phyloP scores from a whole-genome alignment of 64 coral and sea anemone genomes.

The Montipora cactus region DNA sequence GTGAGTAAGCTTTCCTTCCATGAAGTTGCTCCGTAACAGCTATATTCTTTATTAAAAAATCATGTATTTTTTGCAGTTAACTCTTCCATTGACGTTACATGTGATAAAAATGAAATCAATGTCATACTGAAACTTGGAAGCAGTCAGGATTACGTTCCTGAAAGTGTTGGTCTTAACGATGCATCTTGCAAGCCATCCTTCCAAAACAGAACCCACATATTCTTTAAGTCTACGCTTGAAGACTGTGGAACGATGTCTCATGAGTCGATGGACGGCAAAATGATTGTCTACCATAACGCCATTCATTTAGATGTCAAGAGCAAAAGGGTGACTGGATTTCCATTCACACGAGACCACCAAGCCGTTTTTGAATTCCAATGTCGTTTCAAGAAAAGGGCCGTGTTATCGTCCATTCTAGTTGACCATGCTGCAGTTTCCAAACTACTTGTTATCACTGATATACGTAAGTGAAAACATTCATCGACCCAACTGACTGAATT shows the following conservation, averaged over 20 bases:
- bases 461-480: conserved; percentile 47
- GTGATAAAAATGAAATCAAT: conserved; percentile 11
- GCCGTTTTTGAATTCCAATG: conserved; percentile 72
- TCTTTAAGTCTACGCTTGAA: conserved; percentile 63
- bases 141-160: conserved; percentile 29
- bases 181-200: conserved; percentile 52
- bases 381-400: conserved; percentile 55
- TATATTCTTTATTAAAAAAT: too few relatives aligned
- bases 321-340: not conserved
- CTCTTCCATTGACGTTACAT: not conserved
- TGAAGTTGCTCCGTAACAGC: too few relatives aligned
- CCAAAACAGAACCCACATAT: conserved; percentile 62
- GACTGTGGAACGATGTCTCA: conserved; percentile 71
- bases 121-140: conserved; percentile 41
- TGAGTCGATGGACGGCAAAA: conserved; percentile 43
- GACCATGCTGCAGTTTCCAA: conserved; percentile 1
- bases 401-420: conserved; percentile 59
- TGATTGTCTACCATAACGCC: conserved; percentile 74
- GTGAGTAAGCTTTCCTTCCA: too few relatives aligned
- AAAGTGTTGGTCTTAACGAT: conserved; percentile 65
- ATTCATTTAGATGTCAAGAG: conserved; percentile 46
- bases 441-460: conserved; percentile 35
- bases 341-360: conserved; percentile 66
- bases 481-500: not conserved
- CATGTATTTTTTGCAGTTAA: not conserved